Percentiles rank a stretch among this genome's conserved stretches.
Conservation (phyloP, 1,140 invertebrate species). For the Trachymyrmex cornetzi region DNA sequence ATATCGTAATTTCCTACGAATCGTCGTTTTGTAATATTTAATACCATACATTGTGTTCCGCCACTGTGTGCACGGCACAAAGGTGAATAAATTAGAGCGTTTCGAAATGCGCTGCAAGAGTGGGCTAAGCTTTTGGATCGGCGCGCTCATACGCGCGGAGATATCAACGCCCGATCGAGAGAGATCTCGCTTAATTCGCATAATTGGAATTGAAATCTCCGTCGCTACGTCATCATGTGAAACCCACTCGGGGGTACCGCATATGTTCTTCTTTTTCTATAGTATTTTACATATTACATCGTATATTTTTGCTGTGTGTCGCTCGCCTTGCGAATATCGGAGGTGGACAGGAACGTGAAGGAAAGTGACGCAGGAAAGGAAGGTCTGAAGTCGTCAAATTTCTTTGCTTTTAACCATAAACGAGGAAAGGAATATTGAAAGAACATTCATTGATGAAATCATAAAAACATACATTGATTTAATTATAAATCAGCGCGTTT, state of each 20-base stretch:
- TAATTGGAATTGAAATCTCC: slow-evolving; percentile 53
- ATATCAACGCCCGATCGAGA: slow-evolving; percentile 65
- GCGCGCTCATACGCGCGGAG: slow-evolving; percentile 16
- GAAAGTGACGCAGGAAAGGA: background rate
- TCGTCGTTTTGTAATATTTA: background rate
- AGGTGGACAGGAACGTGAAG: no score
- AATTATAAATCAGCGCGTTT: background rate
- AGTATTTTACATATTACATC: background rate
- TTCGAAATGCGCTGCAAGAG: slow-evolving; percentile 10
- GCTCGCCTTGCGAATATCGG: background rate
- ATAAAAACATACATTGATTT: background rate
- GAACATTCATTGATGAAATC: background rate
- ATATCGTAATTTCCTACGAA: slow-evolving; percentile 20
- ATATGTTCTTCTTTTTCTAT: background rate
- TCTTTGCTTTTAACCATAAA: background rate
- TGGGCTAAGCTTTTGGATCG: slow-evolving; percentile 36
- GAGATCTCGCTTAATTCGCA: slow-evolving; percentile 22
- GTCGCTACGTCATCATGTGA: background rate
- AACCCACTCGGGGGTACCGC: background rate
- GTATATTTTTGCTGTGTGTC: background rate
- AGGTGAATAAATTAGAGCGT: slow-evolving; percentile 52
- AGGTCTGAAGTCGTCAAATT: background rate
- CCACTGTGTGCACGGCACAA: slow-evolving; percentile 7
- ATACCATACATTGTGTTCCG: slow-evolving; percentile 7
- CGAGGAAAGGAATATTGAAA: background rate